Percentiles rank a stretch among this genome's conserved stretches.
Evolutionary conservation across 2,113 vertebrate genomes (phyloP).

Genomic region (Hypocryptadius cinnamomeus): DNA sequence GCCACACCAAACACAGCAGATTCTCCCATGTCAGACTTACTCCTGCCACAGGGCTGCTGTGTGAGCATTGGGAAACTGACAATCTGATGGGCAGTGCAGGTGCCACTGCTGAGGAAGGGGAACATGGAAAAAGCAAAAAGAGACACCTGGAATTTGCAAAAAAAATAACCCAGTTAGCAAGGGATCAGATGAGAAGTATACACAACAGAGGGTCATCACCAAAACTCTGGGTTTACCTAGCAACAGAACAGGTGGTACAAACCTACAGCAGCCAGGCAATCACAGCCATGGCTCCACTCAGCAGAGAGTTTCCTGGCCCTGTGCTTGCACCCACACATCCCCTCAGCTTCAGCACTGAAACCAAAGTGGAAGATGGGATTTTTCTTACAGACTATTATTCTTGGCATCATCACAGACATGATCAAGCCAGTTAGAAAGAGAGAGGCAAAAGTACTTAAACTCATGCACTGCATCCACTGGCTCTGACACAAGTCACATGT

Average conservation of each 20-base stretch:
- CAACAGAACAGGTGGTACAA: neutral
- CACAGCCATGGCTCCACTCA: fast-evolving
- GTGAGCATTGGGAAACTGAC: neutral
- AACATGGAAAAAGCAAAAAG: neutral
- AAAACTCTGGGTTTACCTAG: neutral
- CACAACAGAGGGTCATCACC: neutral
- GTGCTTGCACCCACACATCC: neutral
- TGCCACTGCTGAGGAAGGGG: neutral
- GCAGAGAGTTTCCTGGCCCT: neutral
- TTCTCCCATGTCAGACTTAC: neutral
- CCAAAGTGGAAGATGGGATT: neutral
- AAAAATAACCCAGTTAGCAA: neutral
- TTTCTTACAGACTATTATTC: neutral
- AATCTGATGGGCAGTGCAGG: neutral
- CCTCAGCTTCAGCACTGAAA: neutral
- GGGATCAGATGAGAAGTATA: neutral
- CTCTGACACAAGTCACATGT: neutral
- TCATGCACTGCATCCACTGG: neutral
- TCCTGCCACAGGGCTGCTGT: neutral
- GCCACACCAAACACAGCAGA: neutral
- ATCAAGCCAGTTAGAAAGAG: neutral
- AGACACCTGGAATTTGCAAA: neutral
- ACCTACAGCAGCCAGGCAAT: neutral
- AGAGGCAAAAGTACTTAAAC: neutral
- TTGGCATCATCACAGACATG: neutral